Evolutionary conservation across 2,888 invertebrate genomes (phyloP), one percentile per base, ranked within the genome.

Genomic region (Laspeyria flexula): DNA sequence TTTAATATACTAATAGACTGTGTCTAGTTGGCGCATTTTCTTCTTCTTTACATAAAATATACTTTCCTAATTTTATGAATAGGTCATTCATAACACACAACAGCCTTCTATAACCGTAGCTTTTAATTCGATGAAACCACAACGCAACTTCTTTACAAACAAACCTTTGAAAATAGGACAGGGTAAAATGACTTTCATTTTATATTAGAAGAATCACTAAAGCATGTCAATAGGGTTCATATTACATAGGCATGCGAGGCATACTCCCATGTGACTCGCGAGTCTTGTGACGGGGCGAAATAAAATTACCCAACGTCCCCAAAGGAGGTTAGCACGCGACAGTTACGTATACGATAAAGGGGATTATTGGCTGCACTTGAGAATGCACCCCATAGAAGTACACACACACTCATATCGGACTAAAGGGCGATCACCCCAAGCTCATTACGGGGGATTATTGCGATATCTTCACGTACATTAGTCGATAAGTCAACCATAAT

Each of bases 301-400:
- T 79, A 82, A 84, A 86, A 87, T 86, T 85, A 83, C 86, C 77
- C 75, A 83, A 81, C 75, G 72, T 75, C 77, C 80, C 75, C 77
- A 63, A 75, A 78, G 75, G 79, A 72, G 60, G 55, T 57, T 66
- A 71, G 75, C 82, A 85, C 82, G 83, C 85, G 83, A 84, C 85
- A 65, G 79, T 79, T 81, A 79, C 81, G 82, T 81, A 78, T 81
- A 79, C 81, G 82, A 81, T 85, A 81, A 73, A 81, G 75, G 79
- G 85, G 86, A 90, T 90, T 90, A 88, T 83, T 87, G 83, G 77
- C 75, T 83, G 81, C 85, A 84, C 86, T 88, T 78, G 71, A 81
- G 79, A 83, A 86, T 88, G 88, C 89, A 90, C 90, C 89, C 89
- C 74, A 84, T 85, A 65, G 68, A 68, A 68, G 65, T 73, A 68